Base-by-base conservation (phyloP, 1,140 invertebrate species). In the Anoplolepis gracilipes region DNA sequence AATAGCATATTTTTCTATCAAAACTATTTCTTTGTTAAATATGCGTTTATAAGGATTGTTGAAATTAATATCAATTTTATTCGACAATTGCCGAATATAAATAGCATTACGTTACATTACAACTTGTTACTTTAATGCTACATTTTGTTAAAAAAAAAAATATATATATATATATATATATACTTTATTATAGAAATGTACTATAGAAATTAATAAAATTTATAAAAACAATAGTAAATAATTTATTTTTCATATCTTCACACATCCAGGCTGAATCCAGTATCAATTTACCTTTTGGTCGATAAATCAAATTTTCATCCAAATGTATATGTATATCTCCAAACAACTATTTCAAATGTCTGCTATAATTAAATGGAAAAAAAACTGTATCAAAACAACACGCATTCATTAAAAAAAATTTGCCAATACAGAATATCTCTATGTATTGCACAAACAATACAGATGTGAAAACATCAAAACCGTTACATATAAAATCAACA, bases 291-390 rank as follows among this genome's bases (percentile, higher is more conserved):
- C 19, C n/a, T 73, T 73, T 16, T 49, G 30, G 53, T 16, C 16
- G 33, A 25, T n/a, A 76, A 76, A 76, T 76, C 33, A 59, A 76
- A 76, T 76, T 76, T 59, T 10, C 22, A 16, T 61, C 1, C 8
- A 16, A 75, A n/a, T n/a, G n/a, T n/a, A n/a, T n/a, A n/a, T n/a
- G n/a, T n/a, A n/a, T n/a, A n/a, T n/a, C n/a, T n/a, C n/a, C n/a
- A n/a, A n/a, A n/a, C n/a, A n/a, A 36, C 49, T 30, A 13, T 57
- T 73, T 75, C 49, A 61, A 76, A 76, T 22, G 19, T 76, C 8
- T 59, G 53, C 19, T 76, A 22, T 39, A 76, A 61, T 61, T 36
- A 39, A 59, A 75, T 22, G 72, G 16, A 28, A 39, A 39, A 36
- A 75, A 76, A 25, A 19, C 6, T 57, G 5, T n/a, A 55, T 55